A percentile compares a stretch with the other conserved stretches of the same genome.
phyloP scores from a whole-genome alignment of 2,113 vertebrate genomes.

The Rafetus swinhoei region DNA sequence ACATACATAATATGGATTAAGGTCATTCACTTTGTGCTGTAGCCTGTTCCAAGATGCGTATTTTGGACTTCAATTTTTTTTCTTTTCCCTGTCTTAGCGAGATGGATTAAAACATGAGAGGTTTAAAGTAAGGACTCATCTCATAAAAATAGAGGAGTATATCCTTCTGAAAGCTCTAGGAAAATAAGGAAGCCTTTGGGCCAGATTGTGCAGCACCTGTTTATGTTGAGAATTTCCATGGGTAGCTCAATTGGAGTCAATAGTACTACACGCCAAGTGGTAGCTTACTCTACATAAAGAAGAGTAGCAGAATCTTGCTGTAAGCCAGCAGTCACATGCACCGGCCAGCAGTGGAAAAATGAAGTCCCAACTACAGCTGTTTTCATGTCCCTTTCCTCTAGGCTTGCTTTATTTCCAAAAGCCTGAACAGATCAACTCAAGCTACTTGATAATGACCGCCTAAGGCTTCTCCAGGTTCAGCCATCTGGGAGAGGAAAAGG shows the following conservation, averaged over 20 bases:
- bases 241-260: neutral
- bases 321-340: too few relatives aligned
- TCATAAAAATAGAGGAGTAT: neutral
- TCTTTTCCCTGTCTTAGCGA: neutral
- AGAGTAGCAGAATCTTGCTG: neutral
- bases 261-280: neutral
- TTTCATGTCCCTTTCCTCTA: neutral
- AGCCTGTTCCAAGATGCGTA: neutral
- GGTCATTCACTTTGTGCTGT: neutral
- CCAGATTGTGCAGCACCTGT: neutral
- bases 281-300: neutral
- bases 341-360: neutral
- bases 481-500: neutral
- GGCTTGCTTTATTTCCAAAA: neutral
- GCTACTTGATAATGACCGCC: neutral
- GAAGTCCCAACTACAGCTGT: neutral
- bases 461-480: neutral
- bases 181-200: neutral
- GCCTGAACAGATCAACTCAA: neutral
- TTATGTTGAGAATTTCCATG: neutral
- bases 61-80: neutral
- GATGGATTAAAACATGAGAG: neutral
- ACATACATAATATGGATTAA: rapidly evolving
- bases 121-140: neutral
- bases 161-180: neutral